Evolutionary conservation across 2,888 invertebrate species (phyloP).

Genomic region (Amitus sp.): DNA sequence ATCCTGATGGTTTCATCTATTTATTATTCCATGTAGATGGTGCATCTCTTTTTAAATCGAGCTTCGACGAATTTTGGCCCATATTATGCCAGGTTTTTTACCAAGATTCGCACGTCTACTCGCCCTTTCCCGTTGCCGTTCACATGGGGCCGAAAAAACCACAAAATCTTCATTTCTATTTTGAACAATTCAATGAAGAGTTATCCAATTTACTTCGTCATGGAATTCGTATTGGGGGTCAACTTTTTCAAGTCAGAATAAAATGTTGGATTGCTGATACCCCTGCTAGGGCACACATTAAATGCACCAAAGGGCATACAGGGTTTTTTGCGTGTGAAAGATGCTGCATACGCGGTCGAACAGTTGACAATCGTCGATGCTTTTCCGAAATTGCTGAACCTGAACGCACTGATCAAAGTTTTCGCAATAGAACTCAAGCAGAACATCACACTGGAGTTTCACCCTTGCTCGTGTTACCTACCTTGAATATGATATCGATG

Average conservation of each 20-base stretch:
- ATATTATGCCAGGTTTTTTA: neutral
- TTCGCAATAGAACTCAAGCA: constrained; percentile 4
- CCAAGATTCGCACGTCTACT: neutral
- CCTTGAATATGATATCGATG: constrained; percentile 12
- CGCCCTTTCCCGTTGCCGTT: constrained; percentile 1
- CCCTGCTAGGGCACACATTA: constrained; percentile 21
- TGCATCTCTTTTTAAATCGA: neutral
- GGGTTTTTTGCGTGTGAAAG: constrained; percentile 31
- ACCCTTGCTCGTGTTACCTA: constrained; percentile 8
- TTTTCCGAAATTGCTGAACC: neutral
- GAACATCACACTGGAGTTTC: constrained; percentile 20
- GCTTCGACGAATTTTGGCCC: neutral
- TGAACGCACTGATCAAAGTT: constrained; percentile 14
- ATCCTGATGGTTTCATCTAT: neutral
- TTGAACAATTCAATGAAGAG: neutral
- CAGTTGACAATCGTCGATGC: constrained; percentile 4
- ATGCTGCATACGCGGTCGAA: constrained; percentile 13
- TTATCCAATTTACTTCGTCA: neutral
- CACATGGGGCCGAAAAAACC: constrained; percentile 2
- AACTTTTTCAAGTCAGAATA: neutral
- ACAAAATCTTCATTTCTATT: neutral
- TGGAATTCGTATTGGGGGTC: neutral
- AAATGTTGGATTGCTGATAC: constrained; percentile 5
- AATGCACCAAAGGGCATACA: constrained; percentile 23
- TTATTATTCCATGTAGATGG: constrained; percentile 6